A percentile compares a stretch with the other conserved stretches of the same genome.
phyloP scores from a whole-genome alignment of 2,888 invertebrate genomes.

The Prosopocoilus inquinatus region DNA sequence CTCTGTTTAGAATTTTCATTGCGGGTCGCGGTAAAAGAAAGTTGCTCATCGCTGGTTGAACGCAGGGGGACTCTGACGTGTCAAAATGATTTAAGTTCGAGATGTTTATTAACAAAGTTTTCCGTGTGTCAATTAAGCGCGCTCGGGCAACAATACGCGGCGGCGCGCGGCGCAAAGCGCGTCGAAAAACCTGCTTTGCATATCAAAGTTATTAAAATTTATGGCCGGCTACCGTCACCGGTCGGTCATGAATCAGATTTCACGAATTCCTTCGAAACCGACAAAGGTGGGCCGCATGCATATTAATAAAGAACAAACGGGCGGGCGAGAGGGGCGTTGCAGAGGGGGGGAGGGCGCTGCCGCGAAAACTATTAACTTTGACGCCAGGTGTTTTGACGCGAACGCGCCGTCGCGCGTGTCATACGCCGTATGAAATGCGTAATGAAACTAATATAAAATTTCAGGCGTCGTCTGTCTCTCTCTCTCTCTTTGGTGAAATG shows the following conservation, averaged over 20 bases:
- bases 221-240: slow-evolving; percentile 1
- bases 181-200: background rate
- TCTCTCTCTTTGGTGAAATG: background rate
- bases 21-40: no score
- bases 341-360: no score
- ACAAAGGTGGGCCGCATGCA: slow-evolving; percentile 1
- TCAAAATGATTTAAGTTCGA: no score
- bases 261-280: background rate
- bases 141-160: no score
- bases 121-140: no score
- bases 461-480: no score
- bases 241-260: slow-evolving; percentile 4
- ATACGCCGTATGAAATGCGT: slow-evolving; percentile 2
- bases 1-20: no score
- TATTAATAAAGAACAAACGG: slow-evolving; percentile 2
- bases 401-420: background rate
- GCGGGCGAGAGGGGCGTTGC: no score
- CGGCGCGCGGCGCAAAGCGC: no score
- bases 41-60: no score
- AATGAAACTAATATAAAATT: slow-evolving; percentile 5
- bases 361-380: slow-evolving; percentile 1
- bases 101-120: no score
- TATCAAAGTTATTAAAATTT: slow-evolving; percentile 3
- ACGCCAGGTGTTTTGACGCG: background rate
- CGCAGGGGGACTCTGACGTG: no score